A percentile compares a stretch with the other conserved stretches of the same genome.
These are phyloP conservation scores for Sturnus vulgaris DNA, from an alignment of 2,113 vertebrate species.

Conservation along the genomic window DNA sequence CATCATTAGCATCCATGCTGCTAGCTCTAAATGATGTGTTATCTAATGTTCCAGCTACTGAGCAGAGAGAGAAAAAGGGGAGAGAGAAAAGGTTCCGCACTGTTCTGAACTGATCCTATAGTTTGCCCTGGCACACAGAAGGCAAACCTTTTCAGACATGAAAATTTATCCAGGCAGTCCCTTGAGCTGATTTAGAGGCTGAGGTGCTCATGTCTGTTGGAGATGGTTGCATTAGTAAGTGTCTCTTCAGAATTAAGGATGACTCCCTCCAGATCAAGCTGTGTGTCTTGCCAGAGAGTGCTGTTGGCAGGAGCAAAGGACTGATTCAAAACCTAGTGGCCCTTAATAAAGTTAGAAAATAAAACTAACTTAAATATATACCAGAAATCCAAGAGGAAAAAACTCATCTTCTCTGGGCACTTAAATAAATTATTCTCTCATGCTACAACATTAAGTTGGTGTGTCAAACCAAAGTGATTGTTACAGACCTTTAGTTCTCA, in stretches of 20 bases:
- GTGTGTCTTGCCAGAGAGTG: background rate
- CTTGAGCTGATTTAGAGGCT: background rate
- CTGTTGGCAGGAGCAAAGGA: background rate
- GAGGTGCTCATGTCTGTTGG: background rate
- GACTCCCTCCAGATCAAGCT: slow-evolving; percentile 4
- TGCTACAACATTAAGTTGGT: background rate
- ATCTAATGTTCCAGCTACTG: background rate
- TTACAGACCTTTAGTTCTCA: background rate
- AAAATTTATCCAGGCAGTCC: background rate
- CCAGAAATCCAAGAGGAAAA: background rate
- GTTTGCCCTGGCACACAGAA: background rate
- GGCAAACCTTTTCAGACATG: background rate
- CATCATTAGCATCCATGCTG: background rate
- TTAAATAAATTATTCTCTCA: background rate
- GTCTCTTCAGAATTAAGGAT: background rate
- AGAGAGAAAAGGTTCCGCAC: background rate
- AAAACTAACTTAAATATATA: background rate
- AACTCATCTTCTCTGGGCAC: background rate
- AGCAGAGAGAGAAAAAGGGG: background rate
- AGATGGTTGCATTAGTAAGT: background rate
- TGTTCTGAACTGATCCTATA: background rate
- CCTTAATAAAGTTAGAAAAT: background rate
- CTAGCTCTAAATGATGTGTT: background rate
- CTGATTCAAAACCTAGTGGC: background rate
- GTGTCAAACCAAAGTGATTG: background rate